A percentile compares a stretch with the other conserved stretches of the same genome.
Conservation (phyloP, 1,140 invertebrate genomes). For the Lineus longissimus region DNA sequence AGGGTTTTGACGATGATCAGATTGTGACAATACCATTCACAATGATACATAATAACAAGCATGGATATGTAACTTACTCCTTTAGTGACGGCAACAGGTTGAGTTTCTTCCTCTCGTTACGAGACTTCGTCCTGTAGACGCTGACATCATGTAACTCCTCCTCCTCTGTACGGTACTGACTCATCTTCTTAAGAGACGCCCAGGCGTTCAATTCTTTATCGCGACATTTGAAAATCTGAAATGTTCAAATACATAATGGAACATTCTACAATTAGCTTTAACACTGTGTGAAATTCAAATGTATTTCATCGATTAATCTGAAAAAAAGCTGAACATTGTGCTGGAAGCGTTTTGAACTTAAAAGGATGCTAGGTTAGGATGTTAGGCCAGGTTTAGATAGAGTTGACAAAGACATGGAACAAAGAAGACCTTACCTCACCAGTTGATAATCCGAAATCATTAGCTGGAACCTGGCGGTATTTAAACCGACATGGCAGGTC, state of each 20-base stretch:
- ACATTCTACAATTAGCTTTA: not conserved
- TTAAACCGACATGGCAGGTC: conserved; percentile 89
- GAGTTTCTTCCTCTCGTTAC: conserved; percentile 75
- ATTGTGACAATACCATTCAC: too few relatives aligned
- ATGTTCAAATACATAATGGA: conserved; percentile 23
- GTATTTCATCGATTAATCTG: too few relatives aligned
- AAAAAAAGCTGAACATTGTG: too few relatives aligned
- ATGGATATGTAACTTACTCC: conserved; percentile 9
- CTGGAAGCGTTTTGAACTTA: too few relatives aligned
- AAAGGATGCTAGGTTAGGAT: too few relatives aligned
- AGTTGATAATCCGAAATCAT: conserved; percentile 84
- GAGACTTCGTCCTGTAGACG: conserved; percentile 70
- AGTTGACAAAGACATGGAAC: too few relatives aligned
- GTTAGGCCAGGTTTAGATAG: too few relatives aligned
- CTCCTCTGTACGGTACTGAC: conserved; percentile 69
- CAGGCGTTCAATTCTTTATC: conserved; percentile 92
- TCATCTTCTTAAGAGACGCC: conserved; percentile 87
- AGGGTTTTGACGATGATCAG: too few relatives aligned
- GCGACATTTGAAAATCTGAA: conserved; percentile 81
- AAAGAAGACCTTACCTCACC: conserved; percentile 66
- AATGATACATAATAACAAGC: too few relatives aligned
- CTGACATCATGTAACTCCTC: conserved; percentile 77
- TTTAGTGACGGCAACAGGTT: conserved; percentile 30
- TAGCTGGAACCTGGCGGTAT: conserved; percentile 82
- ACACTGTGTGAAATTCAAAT: not conserved